Conservation (phyloP, 2,797 vertebrate species). For the Mastacembelus armatus region DNA sequence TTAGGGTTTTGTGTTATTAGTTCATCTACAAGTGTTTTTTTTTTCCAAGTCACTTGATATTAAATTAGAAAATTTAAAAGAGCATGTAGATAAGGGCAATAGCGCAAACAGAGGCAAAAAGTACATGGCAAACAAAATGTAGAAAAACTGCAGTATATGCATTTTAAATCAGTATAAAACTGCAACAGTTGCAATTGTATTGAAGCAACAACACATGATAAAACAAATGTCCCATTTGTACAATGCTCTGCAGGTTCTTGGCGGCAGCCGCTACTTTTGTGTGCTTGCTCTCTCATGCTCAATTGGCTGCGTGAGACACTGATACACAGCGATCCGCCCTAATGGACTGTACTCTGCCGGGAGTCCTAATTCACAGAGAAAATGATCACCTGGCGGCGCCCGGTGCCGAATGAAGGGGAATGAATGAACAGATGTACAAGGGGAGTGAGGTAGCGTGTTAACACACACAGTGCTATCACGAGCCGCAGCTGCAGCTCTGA, state of each 20-base stretch:
- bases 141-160: neutral
- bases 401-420: constrained; percentile 45
- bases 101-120: constrained; percentile 9
- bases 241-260: constrained; percentile 21
- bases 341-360: constrained; percentile 69
- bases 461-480: constrained; percentile 42
- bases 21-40: constrained; percentile 1
- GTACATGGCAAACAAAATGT: constrained; percentile 3
- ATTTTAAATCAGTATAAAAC: constrained; percentile 25
- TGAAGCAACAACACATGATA: constrained; percentile 31
- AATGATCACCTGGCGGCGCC: constrained; percentile 70
- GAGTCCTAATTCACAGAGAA: constrained; percentile 73
- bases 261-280: constrained; percentile 35
- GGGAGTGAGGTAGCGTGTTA: constrained; percentile 46
- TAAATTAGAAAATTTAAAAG: constrained; percentile 7
- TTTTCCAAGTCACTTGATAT: constrained; percentile 7
- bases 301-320: constrained; percentile 67
- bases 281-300: constrained; percentile 65
- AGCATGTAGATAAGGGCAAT: neutral
- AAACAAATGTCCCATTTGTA: constrained; percentile 55
- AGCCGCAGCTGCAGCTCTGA: constrained; percentile 62
- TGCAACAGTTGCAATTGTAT: constrained; percentile 22
- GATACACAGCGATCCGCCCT: constrained; percentile 62
- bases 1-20: neutral
- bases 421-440: constrained; percentile 67